Conservation (phyloP, 1,140 invertebrate species). For the Camponotus floridanus region DNA sequence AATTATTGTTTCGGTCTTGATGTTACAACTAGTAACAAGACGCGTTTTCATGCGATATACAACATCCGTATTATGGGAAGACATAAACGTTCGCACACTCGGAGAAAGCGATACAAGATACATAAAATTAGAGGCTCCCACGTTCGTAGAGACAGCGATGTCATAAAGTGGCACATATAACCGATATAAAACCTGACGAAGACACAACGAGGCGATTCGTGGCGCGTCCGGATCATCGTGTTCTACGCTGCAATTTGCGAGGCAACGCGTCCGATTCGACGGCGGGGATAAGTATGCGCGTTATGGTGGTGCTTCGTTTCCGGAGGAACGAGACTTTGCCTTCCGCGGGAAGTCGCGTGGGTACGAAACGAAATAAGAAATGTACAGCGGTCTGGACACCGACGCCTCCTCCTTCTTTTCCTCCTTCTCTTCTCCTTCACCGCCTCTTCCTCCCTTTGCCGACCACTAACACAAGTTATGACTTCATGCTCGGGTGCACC, state of each 20-base stretch:
- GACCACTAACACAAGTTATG: conserved; percentile 70
- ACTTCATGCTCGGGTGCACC: conserved; percentile 71
- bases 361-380: conserved; percentile 57
- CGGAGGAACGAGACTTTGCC: conserved; percentile 61
- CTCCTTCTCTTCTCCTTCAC: conserved; percentile 7
- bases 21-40: background rate
- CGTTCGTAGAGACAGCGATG: conserved; percentile 1
- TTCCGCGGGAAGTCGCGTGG: conserved; percentile 67
- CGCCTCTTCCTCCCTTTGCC: conserved; percentile 31
- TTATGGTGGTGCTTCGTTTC: conserved; percentile 54
- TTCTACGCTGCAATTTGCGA: background rate
- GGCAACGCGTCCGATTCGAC: conserved; percentile 16
- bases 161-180: conserved; percentile 19
- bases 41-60: background rate
- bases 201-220: conserved; percentile 13
- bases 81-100: conserved; percentile 10
- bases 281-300: conserved; percentile 59
- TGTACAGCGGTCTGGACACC: conserved; percentile 49
- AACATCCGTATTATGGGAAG: background rate
- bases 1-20: background rate
- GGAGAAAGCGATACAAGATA: conserved; percentile 19
- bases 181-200: conserved; percentile 29
- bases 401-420: conserved; percentile 47
- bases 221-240: background rate
- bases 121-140: conserved; percentile 35